phyloP scores from a whole-genome alignment of 2,888 invertebrate genomes.

The Agrochola circellaris region DNA sequence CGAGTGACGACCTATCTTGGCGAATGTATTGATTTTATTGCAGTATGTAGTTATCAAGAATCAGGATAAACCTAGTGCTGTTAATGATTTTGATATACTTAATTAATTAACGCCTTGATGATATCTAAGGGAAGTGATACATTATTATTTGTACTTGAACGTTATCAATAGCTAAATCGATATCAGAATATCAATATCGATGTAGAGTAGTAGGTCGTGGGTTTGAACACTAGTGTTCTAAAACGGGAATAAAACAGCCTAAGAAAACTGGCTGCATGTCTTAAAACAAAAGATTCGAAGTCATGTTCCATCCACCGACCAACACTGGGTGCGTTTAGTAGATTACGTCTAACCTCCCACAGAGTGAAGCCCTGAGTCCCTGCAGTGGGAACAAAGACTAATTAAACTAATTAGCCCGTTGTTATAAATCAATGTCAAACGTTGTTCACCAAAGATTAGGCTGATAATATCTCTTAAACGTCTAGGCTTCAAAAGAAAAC shows the following conservation, averaged over 20 bases:
- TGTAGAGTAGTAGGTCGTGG: background rate
- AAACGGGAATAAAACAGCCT: background rate
- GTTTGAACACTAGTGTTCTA: background rate
- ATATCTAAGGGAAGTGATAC: background rate
- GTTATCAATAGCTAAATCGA: background rate
- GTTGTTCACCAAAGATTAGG: background rate
- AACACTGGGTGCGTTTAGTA: background rate
- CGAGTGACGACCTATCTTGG: constrained; percentile 1
- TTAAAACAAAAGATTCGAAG: background rate
- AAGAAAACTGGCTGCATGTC: background rate
- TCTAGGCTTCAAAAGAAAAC: constrained; percentile 87
- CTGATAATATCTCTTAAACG: constrained; percentile 10
- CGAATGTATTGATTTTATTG: constrained; percentile 5
- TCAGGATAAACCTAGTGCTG: background rate
- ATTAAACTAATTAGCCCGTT: no score
- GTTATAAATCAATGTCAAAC: background rate
- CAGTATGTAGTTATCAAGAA: background rate
- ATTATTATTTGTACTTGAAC: background rate
- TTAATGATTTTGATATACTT: background rate
- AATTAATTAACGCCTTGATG: background rate
- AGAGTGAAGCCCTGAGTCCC: no score
- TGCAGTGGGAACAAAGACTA: background rate
- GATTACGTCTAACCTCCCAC: no score
- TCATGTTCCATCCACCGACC: background rate
- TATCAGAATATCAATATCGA: background rate